Conservation (phyloP, 2,888 invertebrate genomes). For the Cylindroiulus punctatus region DNA sequence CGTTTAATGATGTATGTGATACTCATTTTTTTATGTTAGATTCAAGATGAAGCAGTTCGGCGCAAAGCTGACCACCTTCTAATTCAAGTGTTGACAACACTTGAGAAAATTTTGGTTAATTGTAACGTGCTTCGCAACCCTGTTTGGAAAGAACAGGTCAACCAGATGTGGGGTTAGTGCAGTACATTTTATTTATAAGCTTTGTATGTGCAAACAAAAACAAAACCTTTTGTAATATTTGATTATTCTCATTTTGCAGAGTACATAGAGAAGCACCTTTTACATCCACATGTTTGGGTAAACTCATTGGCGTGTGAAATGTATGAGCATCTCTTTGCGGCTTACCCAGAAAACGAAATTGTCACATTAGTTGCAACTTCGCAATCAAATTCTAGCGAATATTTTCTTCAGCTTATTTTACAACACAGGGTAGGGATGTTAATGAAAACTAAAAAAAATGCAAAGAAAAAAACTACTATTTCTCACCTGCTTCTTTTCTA, state of each 20-base stretch:
- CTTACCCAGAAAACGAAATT: constrained; percentile 69
- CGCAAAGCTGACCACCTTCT: constrained; percentile 64
- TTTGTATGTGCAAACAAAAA: neutral
- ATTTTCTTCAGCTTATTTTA: neutral
- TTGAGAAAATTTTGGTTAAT: constrained; percentile 63
- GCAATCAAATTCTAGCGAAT: neutral
- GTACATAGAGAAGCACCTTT: constrained; percentile 77
- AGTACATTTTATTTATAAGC: neutral
- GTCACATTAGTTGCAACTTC: neutral
- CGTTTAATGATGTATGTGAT: neutral
- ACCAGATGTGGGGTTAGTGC: constrained; percentile 63
- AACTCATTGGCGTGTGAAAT: constrained; percentile 80
- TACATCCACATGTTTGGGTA: constrained; percentile 88
- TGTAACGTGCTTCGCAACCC: constrained; percentile 62
- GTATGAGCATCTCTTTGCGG: constrained; percentile 76
- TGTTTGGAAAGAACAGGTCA: constrained; percentile 62
- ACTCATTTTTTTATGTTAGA: constrained; percentile 56
- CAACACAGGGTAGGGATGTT: constrained; percentile 46
- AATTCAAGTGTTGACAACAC: constrained; percentile 63
- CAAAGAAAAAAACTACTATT: neutral
- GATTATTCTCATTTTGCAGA: constrained; percentile 68
- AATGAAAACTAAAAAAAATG: neutral
- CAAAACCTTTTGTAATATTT: neutral
- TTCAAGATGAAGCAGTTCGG: constrained; percentile 59
- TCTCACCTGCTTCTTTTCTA: neutral